Evolutionary conservation across 1,140 invertebrate genomes (phyloP), one percentile per base, ranked within the genome.

Genomic region (Diplogasteroides magnus): DNA sequence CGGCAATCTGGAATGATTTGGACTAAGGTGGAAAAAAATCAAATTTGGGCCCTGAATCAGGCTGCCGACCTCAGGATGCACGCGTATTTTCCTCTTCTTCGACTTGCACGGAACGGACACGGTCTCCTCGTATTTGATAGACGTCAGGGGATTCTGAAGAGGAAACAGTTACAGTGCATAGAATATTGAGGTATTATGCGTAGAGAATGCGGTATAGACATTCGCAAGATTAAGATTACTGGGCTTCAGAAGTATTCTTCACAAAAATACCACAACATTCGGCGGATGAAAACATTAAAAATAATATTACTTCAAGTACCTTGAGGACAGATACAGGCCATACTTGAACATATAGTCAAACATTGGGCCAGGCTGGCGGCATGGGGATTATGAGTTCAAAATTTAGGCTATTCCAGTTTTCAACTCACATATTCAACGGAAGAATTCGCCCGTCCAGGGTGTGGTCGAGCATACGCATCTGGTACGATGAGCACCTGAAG

Each of bases 41-140:
- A 48, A 19, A 6, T 3, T 27, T 28, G 23, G 19, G 25, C 2
- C 13, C 28, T n/a, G 29, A 26, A 63, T 28, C 19, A 63, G 19
- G 29, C 19, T n/a, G 23, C 19, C 61, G 25, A 67, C 64, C 31
- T 68, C 66, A 6, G 66, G 66, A 68, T 68, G 56, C 3, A 68
- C 15, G 6, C 29, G 65, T 6, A 68, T 68, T 31, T 68, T 68
- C 27, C 66, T 67, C 66, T 68, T 68, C 29, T 29, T 68, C 59
- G 60, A 11, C 27, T 68, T 68, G 28, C 29, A 13, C 28, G 59
- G 19, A 25, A 68, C 26, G 3, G 55, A 11, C 28, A 68, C n/a
- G 6, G 66, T 59, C 26, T 68, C 66, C 48, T 68, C 59, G 57
- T 68, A 63, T 19, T 13, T 2, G 48, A 68, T 27, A n/a, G 66